Evolutionary conservation across 1,140 invertebrate genomes (phyloP).

Genomic region (Calephelis nemesis): DNA sequence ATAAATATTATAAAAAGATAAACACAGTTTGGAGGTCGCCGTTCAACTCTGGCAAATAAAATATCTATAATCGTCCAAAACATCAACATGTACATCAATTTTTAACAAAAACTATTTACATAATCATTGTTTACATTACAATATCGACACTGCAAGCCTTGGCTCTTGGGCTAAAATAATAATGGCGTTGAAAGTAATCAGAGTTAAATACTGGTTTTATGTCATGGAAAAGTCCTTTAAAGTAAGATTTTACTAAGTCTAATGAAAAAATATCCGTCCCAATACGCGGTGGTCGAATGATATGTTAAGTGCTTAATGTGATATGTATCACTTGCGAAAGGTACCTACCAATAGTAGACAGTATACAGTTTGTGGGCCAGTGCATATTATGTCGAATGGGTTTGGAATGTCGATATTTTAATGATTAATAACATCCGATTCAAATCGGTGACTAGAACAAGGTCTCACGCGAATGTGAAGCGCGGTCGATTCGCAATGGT

Average conservation of each 20-base stretch:
- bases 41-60: constrained; percentile 36
- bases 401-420: constrained; percentile 63
- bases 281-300: background rate
- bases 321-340: constrained; percentile 16
- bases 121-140: constrained; percentile 52
- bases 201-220: too few species aligned
- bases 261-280: background rate
- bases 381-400: background rate
- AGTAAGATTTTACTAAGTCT: background rate
- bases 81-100: constrained; percentile 73
- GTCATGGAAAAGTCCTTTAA: too few species aligned
- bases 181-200: background rate
- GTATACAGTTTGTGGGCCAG: constrained; percentile 10
- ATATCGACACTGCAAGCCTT: constrained; percentile 53
- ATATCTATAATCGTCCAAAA: constrained; percentile 51
- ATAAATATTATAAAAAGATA: constrained; percentile 23
- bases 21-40: constrained; percentile 26
- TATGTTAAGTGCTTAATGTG: constrained; percentile 1
- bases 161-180: background rate
- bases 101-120: constrained; percentile 76
- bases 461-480: constrained; percentile 67
- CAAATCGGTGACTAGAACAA: constrained; percentile 62
- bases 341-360: constrained; percentile 23
- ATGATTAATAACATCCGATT: constrained; percentile 54
- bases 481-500: constrained; percentile 46